A percentile compares a stretch with the other conserved stretches of the same genome.
These are phyloP conservation scores for Dicerorhinus sumatrensis DNA, from an alignment of 2,113 vertebrate species.

Conservation along the genomic window DNA sequence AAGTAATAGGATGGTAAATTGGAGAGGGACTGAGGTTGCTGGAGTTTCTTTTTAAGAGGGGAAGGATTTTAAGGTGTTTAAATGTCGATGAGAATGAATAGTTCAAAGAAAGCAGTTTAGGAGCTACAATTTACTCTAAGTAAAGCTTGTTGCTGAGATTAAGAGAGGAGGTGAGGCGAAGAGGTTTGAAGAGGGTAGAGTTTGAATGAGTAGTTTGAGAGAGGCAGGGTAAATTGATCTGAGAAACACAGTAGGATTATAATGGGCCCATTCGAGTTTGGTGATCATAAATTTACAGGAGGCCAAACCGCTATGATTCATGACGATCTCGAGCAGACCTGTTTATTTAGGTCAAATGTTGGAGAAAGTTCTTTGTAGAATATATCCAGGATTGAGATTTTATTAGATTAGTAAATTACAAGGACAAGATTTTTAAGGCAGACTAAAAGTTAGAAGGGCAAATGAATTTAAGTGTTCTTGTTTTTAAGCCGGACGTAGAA, in stretches of 20 bases:
- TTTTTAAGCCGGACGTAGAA: background rate
- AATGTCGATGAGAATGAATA: background rate
- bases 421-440: background rate
- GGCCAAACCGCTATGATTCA: background rate
- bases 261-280: background rate
- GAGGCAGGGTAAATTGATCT: background rate
- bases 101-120: background rate
- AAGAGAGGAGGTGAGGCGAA: background rate
- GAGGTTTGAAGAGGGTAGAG: background rate
- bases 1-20: background rate
- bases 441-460: background rate
- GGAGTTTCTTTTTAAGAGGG: background rate
- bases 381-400: background rate
- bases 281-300: background rate
- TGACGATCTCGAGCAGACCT: background rate
- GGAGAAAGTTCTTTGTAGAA: background rate
- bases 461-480: background rate
- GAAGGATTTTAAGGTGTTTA: background rate
- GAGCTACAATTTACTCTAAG: background rate
- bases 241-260: background rate
- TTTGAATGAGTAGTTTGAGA: background rate
- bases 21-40: background rate
- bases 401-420: background rate
- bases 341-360: background rate
- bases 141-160: background rate